Conservation (phyloP, 2,113 vertebrate species). For the Callospermophilus lateralis region DNA sequence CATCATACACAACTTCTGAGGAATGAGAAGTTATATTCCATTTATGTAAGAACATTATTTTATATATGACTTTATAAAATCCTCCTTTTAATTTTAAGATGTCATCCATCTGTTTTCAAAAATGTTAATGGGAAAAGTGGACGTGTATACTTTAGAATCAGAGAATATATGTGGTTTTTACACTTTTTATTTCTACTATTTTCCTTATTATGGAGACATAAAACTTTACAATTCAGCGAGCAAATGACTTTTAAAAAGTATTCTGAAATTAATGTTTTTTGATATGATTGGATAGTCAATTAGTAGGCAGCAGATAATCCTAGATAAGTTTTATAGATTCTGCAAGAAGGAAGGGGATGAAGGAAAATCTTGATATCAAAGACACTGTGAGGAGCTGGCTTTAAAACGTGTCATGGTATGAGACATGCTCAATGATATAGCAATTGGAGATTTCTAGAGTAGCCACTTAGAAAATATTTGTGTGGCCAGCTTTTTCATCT, state of each 20-base stretch:
- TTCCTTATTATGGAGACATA: background rate
- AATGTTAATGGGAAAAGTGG: background rate
- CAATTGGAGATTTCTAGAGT: constrained; percentile 18
- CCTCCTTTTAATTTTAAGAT: background rate
- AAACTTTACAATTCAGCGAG: too few species aligned
- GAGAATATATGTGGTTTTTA: background rate
- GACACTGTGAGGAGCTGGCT: too few species aligned
- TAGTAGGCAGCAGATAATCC: too few species aligned
- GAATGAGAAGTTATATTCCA: too few species aligned
- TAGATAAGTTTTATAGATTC: too few species aligned
- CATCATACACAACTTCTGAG: too few species aligned
- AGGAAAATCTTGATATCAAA: too few species aligned
- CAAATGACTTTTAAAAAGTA: too few species aligned
- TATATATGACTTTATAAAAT: background rate
- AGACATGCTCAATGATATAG: background rate
- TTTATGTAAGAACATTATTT: background rate
- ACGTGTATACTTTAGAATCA: background rate
- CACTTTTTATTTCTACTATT: background rate
- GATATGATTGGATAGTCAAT: too few species aligned
- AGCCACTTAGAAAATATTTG: background rate
- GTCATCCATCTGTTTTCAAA: background rate
- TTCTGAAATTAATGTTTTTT: too few species aligned
- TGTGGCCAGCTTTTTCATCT: background rate
- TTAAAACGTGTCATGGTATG: too few species aligned
- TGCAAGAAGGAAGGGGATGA: too few species aligned